Base-by-base conservation (phyloP, 2,888 invertebrate species). In the Parelbella ahira region DNA sequence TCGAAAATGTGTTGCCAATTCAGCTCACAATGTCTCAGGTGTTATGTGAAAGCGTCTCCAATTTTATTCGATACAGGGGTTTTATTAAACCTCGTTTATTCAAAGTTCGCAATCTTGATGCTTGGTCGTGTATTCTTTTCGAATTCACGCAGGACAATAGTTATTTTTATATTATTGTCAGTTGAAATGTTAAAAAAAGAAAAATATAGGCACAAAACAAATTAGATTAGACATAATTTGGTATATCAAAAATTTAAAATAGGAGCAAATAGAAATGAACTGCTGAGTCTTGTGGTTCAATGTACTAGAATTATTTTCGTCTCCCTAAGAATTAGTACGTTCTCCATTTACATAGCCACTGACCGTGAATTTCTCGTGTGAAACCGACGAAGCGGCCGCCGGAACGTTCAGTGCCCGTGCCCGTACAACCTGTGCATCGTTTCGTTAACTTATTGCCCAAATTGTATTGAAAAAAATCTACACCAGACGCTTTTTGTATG, bases 281-380 rank as follows among this genome's bases (percentile, higher is more conserved):
- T n/a, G n/a, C n/a, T n/a, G n/a, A 30, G 19, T n/a, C 38, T 47
- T 27, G 33, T 30, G 25, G 41, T 44, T 44, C 45, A 44, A 47
- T 47, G 44, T 50, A 48, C 51, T 54, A 48, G 45, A 44, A 45
- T 9, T 18, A 50, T n/a, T 53, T 56, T 56, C 47, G 50, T 53
- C 49, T 46, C 56, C 50, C 50, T 52, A 53, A 65, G 69, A 70
- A 68, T 82, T 71, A 82, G 58, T 61, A 58, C 59, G 58, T 68
- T 68, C 70, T 60, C 73, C 68, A 86, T 86, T 82, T 82, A 78
- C 86, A 81, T 82, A 81, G 71, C 54, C 84, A 86, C 63, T 68
- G 79, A 81, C 81, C 86, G 84, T 86, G 79, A 76, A 74, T 76
- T 73, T 84, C 84, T 84, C 86, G 78, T 86, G 86, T 82, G 86